phyloP scores from a whole-genome alignment of 2,113 vertebrate species.

The Martes martes region DNA sequence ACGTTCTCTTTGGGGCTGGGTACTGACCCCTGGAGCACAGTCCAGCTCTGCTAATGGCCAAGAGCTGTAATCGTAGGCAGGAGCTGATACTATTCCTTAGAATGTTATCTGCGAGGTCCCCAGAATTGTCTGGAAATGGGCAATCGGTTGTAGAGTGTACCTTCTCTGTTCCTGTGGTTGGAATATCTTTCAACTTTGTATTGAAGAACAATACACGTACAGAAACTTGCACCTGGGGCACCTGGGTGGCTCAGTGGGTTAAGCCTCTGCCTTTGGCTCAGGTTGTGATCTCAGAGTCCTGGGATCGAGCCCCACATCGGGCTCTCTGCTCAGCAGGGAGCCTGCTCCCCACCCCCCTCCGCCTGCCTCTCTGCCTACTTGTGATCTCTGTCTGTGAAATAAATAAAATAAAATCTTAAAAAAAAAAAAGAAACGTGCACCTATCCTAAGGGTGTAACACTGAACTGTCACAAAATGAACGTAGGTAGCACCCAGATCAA shows the following conservation, averaged over 20 bases:
- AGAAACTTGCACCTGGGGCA: not conserved
- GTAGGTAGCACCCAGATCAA: not conserved
- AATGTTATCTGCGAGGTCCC: not conserved
- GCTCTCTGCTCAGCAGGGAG: no score
- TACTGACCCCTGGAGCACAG: not conserved
- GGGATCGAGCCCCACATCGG: no score
- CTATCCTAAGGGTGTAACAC: not conserved
- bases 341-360: no score
- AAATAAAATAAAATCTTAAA: no score
- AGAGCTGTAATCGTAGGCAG: not conserved
- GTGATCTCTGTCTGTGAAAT: no score
- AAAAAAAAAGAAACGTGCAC: not conserved
- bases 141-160: not conserved
- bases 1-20: not conserved
- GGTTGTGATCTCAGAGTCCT: no score
- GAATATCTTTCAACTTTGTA: not conserved
- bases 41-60: not conserved
- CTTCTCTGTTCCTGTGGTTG: not conserved
- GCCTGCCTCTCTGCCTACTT: no score
- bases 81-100: not conserved
- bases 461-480: not conserved
- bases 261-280: no score
- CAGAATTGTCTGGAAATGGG: not conserved
- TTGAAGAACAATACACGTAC: not conserved
- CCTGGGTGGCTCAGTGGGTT: no score